phyloP scores from a whole-genome alignment of 2,888 invertebrate genomes.

The Dryomyza anilis region DNA sequence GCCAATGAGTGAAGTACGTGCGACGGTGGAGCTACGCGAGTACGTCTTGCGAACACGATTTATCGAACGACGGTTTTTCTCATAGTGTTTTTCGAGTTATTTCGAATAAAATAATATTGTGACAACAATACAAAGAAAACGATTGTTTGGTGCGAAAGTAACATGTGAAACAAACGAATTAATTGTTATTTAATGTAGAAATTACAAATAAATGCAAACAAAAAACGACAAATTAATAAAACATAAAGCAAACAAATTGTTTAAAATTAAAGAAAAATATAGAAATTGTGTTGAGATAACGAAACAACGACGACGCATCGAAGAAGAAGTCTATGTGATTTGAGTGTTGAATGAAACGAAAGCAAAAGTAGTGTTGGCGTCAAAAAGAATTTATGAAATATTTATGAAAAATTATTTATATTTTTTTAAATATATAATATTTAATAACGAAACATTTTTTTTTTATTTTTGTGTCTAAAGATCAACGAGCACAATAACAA shows the following conservation, averaged over 20 bases:
- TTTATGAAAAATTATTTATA: too few species aligned
- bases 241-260: too few species aligned
- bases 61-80: conserved; percentile 24
- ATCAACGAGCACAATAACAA: not conserved
- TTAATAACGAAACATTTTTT: not conserved
- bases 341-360: too few species aligned
- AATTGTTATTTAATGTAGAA: conserved; percentile 19
- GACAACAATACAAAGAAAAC: conserved; percentile 44
- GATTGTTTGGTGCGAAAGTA: conserved; percentile 40
- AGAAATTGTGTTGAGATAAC: too few species aligned
- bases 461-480: not conserved
- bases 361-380: too few species aligned
- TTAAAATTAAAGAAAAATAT: too few species aligned
- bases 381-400: too few species aligned
- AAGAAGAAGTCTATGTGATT: not conserved
- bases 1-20: conserved; percentile 33
- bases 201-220: not conserved
- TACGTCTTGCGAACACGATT: conserved; percentile 47
- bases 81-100: not conserved
- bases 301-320: not conserved
- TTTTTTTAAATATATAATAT: too few species aligned
- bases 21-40: conserved; percentile 8
- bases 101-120: conserved; percentile 28
- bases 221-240: too few species aligned
- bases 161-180: conserved; percentile 27